These are phyloP conservation scores for Brachymystax lenok DNA, from an alignment of 2,797 vertebrate genomes.

Conservation along the genomic window DNA sequence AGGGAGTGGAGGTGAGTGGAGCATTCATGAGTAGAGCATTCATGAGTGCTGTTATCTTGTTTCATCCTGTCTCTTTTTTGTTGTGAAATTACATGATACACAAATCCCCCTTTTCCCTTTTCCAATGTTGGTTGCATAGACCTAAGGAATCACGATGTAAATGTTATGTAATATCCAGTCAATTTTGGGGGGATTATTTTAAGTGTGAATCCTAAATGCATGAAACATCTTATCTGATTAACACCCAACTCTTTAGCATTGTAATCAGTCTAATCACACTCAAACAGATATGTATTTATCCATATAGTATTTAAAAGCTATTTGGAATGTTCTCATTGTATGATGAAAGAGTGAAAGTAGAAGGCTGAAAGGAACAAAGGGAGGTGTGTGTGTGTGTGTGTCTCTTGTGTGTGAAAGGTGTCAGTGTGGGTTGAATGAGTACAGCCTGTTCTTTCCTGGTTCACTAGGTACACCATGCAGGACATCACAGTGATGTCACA, in stretches of 20 bases:
- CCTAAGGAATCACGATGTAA: neutral
- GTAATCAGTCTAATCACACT: neutral
- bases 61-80: neutral
- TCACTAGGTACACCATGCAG: conserved; percentile 57
- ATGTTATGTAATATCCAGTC: neutral
- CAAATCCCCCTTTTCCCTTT: neutral
- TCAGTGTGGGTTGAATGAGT: neutral
- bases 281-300: neutral
- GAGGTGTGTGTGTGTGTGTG: neutral
- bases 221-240: neutral
- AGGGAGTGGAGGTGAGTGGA: conserved; percentile 18
- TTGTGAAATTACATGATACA: neutral
- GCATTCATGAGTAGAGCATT: conserved; percentile 37
- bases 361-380: neutral
- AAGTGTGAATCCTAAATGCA: neutral
- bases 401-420: conserved; percentile 8
- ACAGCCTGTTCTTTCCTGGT: conserved; percentile 38
- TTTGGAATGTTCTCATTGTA: neutral
- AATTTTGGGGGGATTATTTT: too few species aligned
- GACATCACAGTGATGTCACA: conserved; percentile 25
- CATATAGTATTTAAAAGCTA: neutral
- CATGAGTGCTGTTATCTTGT: conserved; percentile 3
- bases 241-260: neutral
- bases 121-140: neutral
- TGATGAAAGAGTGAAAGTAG: neutral